Base-by-base conservation (phyloP, 2,113 vertebrate species). In the Cygnus atratus region DNA sequence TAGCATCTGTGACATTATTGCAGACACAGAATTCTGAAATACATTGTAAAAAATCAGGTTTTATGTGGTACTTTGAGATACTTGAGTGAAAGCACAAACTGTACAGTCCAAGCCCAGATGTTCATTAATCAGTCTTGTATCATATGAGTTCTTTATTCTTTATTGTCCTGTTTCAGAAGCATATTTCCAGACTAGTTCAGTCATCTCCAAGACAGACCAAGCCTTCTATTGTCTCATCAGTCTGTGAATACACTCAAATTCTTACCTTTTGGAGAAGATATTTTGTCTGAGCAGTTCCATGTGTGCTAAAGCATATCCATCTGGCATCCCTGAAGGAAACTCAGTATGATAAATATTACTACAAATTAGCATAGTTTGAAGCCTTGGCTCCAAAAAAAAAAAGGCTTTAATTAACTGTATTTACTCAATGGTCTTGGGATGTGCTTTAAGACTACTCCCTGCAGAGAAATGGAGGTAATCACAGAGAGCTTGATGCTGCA, bases 281-380 rank as follows among this genome's bases (percentile, higher is more conserved):
- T 92, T 96, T 94, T 76, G 84, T 90, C 92, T 96, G 87, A 94
- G 41, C 92, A 81, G 76, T 76, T 96, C 87, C 95, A 96, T 94
- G 95, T 97, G 78, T 95, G 81, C 70, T 92, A 82, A 93, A 92
- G 74, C 28, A n/a, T 81, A 76, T 74, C 88, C 95, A 97, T 94
- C 92, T 94, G 95, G 79, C 62, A 95, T 50, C 75, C 3, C 7
- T 29, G 79, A 74, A 95, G 79, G 68, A n/a, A 93, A 82, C 14
- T 61, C 83, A 75, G 77, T 84, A 83, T 58, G 46, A 96, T 91
- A 96, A 97, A 94, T 96, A 79, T 94, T 83, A 95, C 65, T 76
- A 94, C 39, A 82, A 96, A 91, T 95, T 96, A 90, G 13, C 46
- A 85, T 66, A 55, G 63, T 81, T 92, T 91, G 35, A 94, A 93